Base-by-base conservation (phyloP, 2,113 vertebrate species). In the Neoarius graeffei region DNA sequence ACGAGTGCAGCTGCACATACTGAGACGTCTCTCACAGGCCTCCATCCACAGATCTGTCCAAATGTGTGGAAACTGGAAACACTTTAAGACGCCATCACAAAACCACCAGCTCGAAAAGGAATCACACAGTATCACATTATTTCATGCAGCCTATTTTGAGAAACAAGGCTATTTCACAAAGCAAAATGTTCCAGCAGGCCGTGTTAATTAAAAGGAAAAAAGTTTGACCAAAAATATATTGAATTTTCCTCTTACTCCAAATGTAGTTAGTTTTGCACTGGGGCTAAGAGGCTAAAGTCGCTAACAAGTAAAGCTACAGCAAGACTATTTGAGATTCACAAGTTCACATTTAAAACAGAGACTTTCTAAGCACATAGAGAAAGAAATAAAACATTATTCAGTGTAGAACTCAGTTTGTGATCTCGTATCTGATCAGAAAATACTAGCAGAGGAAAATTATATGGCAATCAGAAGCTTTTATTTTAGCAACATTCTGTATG, bases 141-240 rank as follows among this genome's bases (percentile, higher is more conserved):
- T 50, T 69, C 87, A 88, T 88, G 87, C 82, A 84, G 73, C 80
- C 77, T 71, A 81, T 71, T 84, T 71, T 42, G 60, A 67, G 23
- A 20, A 56, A 13, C 35, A 48, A n/a, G 73, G 25, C 42, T 80
- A 62, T 48, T 88, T 67, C 35, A 80, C 73, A 79, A 88, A 88
- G 71, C 82, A 79, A 67, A 74, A 54, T 56, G 74, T n/a, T 83
- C 67, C 81, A 14, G 56, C 42, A 52, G 81, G n/a, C 42, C 56
- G 52, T 14, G 3, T 73, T 62, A 74, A 56, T 20, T 54, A 62
- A 87, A 30, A n/a, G 60, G 62, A 67, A 50, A 81, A 50, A 81
- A 4, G 19, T 81, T 20, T 4, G 3, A 57, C 7, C 15, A 19
- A 59, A 80, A 30, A 27, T 5, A 76, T 25, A 64, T 64, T 23